These are phyloP conservation scores for Cichlasoma orientale DNA, from an alignment of 2,797 vertebrate genomes.

Conservation along the genomic window DNA sequence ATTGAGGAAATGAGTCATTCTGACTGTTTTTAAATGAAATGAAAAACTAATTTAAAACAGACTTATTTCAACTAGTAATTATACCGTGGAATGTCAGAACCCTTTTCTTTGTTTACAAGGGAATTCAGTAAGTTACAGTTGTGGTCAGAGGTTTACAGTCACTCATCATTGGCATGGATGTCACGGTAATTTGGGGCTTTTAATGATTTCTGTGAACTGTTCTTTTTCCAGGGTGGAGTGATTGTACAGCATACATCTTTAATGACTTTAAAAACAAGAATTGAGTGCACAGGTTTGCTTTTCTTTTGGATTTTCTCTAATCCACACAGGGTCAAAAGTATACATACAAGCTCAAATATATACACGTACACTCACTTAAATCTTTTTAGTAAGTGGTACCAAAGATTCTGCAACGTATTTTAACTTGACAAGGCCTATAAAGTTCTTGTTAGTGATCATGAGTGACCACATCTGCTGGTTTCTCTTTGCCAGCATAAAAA, in stretches of 20 bases:
- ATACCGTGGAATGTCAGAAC: fast-evolving
- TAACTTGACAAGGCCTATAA: not conserved
- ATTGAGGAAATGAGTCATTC: not conserved
- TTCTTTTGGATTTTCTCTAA: not conserved
- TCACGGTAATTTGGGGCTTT: not conserved
- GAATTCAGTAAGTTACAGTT: not conserved
- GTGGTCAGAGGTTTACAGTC: not conserved
- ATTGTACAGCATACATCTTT: not conserved
- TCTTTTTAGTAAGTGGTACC: not conserved
- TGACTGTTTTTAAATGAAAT: not conserved
- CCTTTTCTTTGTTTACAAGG: not conserved
- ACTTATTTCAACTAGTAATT: not conserved
- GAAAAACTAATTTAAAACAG: not conserved
- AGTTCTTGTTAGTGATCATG: not conserved
- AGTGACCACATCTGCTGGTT: not conserved
- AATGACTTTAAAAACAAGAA: not conserved
- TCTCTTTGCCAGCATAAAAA: not conserved
- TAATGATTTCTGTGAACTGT: not conserved
- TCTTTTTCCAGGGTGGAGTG: fast-evolving
- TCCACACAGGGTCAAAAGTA: not conserved
- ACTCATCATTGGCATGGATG: not conserved
- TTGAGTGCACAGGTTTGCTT: not conserved
- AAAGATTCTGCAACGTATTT: not conserved
- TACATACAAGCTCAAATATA: not conserved
- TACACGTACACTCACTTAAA: fast-evolving